Base-by-base conservation (phyloP, 2,113 vertebrate species). In the Bambusicola thoracicus region DNA sequence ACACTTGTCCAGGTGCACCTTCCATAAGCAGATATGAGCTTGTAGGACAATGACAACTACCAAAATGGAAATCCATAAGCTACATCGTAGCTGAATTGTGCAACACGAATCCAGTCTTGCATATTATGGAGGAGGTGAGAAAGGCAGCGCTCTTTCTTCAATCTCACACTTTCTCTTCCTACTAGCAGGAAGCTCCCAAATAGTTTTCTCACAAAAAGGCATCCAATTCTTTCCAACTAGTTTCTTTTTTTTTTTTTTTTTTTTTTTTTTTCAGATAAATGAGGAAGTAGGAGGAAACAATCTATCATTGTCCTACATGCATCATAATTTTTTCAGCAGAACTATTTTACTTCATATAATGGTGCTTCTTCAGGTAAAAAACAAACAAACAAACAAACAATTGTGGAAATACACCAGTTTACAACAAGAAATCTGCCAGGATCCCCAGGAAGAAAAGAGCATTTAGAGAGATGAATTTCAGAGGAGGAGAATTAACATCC, bases 81-180 rank as follows among this genome's bases (percentile, higher is more conserved):
- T 63, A n/a, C 61, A 78, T 68, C 46, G 90, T 46, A 41, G 2
- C 63, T 68, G 82, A 93, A 91, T 24, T 85, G 72, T 3, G 2
- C 83, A 95, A 96, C 61, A 77, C 63, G 72, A 87, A 87, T 87
- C 56, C 61, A 92, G 89, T 91, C 89, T 91, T 93, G 91, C 43
- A 16, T 94, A 92, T 85, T 85, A 95, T 85, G 94, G 94, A 91
- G 91, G 92, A 93, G 93, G 87, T 95, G 87, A 92, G 84, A 91
- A 93, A 87, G 63, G 79, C 87, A 91, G 72, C n/a, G 41, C 66
- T 49, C 48, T 93, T 89, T 75, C 84, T 79, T 89, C 80, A 86
- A 78, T 68, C 77, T 92, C 86, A 48, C 12, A 4, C 36, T 91
- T 85, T 89, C 68, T 82, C 72, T 86, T 96, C 79, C 85, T 91